Base-by-base conservation (phyloP, 2,797 vertebrate species). In the Danio choprae region DNA sequence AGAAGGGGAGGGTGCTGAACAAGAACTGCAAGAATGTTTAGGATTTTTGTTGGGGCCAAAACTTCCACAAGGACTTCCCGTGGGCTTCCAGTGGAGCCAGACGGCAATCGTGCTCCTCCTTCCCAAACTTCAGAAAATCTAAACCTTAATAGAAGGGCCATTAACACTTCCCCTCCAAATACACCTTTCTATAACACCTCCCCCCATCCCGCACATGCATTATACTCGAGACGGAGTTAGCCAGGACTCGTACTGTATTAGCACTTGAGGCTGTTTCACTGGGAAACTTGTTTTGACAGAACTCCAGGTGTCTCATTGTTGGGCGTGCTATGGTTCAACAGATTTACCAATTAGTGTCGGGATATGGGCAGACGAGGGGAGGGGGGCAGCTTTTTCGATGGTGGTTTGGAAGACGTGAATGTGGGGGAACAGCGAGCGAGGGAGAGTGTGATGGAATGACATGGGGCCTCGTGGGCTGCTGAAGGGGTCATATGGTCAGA, bases 261-360 rank as follows among this genome's bases (percentile, higher is more conserved):
- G 87, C 90, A 91, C 91, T 88, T 89, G 83, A 90, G 91, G 90
- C 91, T 81, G 90, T 92, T 94, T 93, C 92, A 93, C 91, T 88
- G 89, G 83, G 89, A 91, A 94, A 94, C 93, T 92, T 94, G 94
- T 95, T 94, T 94, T 94, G 94, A 95, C 94, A 95, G 93, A 93
- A 91, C 93, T 94, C 94, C 94, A 95, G 94, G 94, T 95, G 94
- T 94, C 92, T 94, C 91, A 94, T 95, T 95, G 94, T 95, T 93
- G 87, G 89, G 76, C 87, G 89, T 88, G 91, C 90, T 90, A 93
- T 90, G 91, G 93, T 94, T 94, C 92, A 94, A 93, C 92, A 94
- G 93, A 94, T 93, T 94, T 93, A 94, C 90, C 94, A 94, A 95
- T 95, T 95, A 95, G 92, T 90, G 91, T 90, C 84, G 90, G 93